These are phyloP conservation scores for Plotosus lineatus DNA, from an alignment of 2,113 vertebrate genomes.

Conservation along the genomic window DNA sequence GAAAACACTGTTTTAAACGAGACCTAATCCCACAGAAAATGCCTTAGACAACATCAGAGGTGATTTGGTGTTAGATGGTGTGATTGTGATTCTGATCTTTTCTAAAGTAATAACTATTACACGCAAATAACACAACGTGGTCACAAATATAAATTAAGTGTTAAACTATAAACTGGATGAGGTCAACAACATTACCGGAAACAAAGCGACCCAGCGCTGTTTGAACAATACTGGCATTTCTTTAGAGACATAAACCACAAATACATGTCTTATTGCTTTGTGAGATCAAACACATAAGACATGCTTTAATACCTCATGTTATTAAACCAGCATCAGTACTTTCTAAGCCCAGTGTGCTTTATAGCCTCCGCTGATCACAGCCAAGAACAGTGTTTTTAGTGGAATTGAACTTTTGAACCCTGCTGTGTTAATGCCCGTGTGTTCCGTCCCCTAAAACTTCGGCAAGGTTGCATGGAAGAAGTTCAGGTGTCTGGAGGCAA, in stretches of 20 bases:
- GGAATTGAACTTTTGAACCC: background rate
- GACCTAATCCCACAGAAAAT: too few relatives aligned
- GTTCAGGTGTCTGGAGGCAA: conserved; percentile 27
- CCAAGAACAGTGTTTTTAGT: background rate
- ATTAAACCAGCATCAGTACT: background rate
- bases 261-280: background rate
- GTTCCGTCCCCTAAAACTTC: conserved; percentile 33
- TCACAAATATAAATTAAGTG: background rate
- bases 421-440: background rate
- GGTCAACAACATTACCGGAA: background rate
- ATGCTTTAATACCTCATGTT: background rate
- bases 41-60: too few relatives aligned
- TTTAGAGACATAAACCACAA: background rate
- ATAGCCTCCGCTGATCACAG: background rate
- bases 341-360: too few relatives aligned
- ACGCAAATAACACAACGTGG: background rate
- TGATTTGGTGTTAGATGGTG: too few relatives aligned
- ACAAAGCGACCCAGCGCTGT: background rate
- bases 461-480: conserved; percentile 20
- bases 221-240: background rate
- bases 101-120: background rate
- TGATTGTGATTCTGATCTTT: too few relatives aligned
- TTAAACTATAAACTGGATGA: background rate
- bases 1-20: too few relatives aligned
- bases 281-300: background rate